Base-by-base conservation (phyloP, 2,888 invertebrate genomes). In the Octonoba sinensis region DNA sequence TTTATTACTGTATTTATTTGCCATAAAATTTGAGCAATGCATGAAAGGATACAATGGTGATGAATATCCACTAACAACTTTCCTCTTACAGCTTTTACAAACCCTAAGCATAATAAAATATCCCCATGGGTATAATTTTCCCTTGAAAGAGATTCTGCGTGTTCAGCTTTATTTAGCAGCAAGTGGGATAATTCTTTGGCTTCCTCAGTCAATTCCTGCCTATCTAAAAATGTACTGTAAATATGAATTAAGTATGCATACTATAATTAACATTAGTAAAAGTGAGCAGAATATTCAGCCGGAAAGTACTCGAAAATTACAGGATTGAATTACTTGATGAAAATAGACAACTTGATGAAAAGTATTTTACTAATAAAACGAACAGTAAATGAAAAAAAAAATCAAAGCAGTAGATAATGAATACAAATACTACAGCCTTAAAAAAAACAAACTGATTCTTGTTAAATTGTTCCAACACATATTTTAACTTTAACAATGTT, bases 31-130 rank as follows among this genome's bases (percentile, higher is more conserved):
- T 18, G 18, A 51, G 3, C 1, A 18, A 16, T 54, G 12, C 15
- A 3, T 56, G 16, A 78, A 79, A 79, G 78, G 78, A 79, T 79
- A 79, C 72, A 67, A 24, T 72, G 67, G 24, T 79, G 72, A 24
- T 60, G 44, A 16, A 79, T 79, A 22, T 79, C 72, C 44, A 79
- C 59, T 51, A 72, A 46, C 11, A 60, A 59, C 20, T 79, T 72
- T 22, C 72, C 72, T 60, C 51, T 79, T n/a, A 66, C 65, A 1
- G 72, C 46, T 12, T 72, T 72, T 4, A 79, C 72, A 59, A 44
- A 60, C 46, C 78, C 72, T 16, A 79, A 44, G 24, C 72, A 79
- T n/a, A 51, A 59, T 18, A 79, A 46, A n/a, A 62, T 27, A 66
- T 79, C 78, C 16, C 72, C 78, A 60, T 72, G 72, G 22, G 36